Conservation (phyloP, 2,797 vertebrate species). For the Echeneis naucrates region DNA sequence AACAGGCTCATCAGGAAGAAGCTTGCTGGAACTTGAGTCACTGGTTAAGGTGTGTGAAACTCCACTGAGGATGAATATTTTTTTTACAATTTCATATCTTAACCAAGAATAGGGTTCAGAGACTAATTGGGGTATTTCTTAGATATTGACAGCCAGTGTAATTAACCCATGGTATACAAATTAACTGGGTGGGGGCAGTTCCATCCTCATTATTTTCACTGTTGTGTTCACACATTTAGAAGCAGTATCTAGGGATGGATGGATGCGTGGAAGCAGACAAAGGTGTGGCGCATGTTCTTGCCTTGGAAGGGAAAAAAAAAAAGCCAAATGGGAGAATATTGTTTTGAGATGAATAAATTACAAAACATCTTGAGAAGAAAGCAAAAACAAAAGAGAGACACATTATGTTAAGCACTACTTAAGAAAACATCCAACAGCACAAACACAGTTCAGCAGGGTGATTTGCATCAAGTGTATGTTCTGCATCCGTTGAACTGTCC, state of each 20-base stretch:
- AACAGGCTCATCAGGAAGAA: conserved; percentile 16
- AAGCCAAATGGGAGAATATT: not conserved
- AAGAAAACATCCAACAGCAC: conserved; percentile 26
- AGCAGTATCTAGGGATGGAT: not conserved
- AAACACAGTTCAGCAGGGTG: conserved; percentile 32
- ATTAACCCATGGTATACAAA: not conserved
- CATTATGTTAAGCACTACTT: conserved; percentile 25
- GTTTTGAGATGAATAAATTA: not conserved
- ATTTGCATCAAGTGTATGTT: conserved; percentile 43
- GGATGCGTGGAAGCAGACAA: not conserved
- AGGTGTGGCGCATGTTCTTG: conserved; percentile 3
- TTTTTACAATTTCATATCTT: not conserved
- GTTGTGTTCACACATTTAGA: conserved; percentile 1
- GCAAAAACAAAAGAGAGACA: conserved; percentile 18
- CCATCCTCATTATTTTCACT: not conserved
- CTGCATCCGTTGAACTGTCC: conserved; percentile 36
- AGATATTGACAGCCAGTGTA: not conserved
- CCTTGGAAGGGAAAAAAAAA: not conserved
- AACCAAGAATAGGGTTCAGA: not conserved
- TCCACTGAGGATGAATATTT: not conserved
- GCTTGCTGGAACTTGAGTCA: no score
- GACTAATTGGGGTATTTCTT: not conserved
- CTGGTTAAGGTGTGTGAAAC: no score
- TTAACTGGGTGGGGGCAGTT: not conserved
- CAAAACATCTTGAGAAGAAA: not conserved